phyloP scores from a whole-genome alignment of 1,140 invertebrate genomes.

The Cydia splendana region DNA sequence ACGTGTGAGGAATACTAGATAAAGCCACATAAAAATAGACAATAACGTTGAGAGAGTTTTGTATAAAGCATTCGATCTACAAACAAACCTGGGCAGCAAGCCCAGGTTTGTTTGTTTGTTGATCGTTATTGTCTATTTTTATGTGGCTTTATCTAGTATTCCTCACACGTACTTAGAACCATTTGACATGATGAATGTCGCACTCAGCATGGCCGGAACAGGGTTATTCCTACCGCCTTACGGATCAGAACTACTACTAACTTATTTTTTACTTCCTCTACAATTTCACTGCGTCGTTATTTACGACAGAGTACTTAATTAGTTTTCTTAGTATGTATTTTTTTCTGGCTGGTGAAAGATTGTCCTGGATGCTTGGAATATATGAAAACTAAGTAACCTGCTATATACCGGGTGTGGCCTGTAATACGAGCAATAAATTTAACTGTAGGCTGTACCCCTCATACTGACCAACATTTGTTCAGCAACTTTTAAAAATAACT shows the following conservation, averaged over 20 bases:
- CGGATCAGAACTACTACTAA: not conserved
- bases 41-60: too few relatives aligned
- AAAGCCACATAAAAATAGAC: too few relatives aligned
- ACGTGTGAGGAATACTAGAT: too few relatives aligned
- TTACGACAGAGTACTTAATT: conserved; percentile 4
- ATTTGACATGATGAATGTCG: conserved; percentile 17
- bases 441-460: too few relatives aligned
- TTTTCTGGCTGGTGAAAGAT: not conserved
- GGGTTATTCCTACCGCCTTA: not conserved
- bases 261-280: not conserved
- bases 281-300: conserved; percentile 12
- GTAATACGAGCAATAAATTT: too few relatives aligned
- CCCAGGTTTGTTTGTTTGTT: too few relatives aligned
- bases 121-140: not conserved
- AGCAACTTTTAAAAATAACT: too few relatives aligned
- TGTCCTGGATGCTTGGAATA: not conserved
- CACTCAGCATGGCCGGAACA: conserved; percentile 12
- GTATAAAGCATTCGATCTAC: too few relatives aligned
- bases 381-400: too few relatives aligned
- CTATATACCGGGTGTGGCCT: too few relatives aligned
- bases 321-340: not conserved
- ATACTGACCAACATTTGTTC: too few relatives aligned
- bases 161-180: not conserved
- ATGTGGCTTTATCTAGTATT: not conserved
- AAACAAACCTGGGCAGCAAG: too few relatives aligned